A percentile compares a stretch with the other conserved stretches of the same genome.
Evolutionary conservation across 2,888 invertebrate species (phyloP).

Genomic region (Pristionchus arcanus): DNA sequence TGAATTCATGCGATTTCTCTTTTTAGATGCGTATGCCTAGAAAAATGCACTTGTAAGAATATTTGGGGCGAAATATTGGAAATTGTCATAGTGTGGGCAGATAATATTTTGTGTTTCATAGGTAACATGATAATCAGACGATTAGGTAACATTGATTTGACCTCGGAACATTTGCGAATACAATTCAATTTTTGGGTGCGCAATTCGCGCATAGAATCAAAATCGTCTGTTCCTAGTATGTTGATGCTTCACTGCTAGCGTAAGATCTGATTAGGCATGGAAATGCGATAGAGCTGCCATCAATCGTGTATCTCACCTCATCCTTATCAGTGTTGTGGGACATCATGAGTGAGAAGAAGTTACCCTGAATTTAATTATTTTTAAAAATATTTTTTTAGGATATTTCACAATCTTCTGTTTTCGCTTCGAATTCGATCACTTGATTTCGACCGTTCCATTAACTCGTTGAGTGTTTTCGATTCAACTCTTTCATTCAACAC

Average conservation of each 20-base stretch:
- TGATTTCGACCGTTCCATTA: conserved; percentile 14
- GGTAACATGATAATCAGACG: too few species aligned
- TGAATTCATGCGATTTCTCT: too few species aligned
- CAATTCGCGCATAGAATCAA: too few species aligned
- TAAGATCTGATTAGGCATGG: not conserved
- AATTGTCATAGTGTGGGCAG: too few species aligned
- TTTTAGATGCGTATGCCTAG: too few species aligned
- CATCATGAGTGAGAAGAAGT: conserved; percentile 76
- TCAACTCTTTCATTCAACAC: not conserved
- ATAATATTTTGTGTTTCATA: too few species aligned
- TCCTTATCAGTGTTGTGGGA: conserved; percentile 77
- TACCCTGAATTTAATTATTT: conserved; percentile 63
- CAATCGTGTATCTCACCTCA: conserved; percentile 51
- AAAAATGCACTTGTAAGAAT: too few species aligned
- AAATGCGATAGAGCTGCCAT: not conserved
- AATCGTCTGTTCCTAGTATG: not conserved
- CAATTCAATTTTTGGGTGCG: too few species aligned
- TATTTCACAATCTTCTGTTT: not conserved
- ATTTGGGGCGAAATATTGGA: too few species aligned
- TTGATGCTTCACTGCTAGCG: not conserved
- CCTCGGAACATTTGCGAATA: too few species aligned
- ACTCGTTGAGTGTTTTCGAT: conserved; percentile 17
- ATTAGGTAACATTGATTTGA: too few species aligned
- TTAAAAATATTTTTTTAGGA: too few species aligned
- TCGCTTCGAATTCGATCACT: not conserved